Percentiles rank a stretch among this genome's conserved stretches.
phyloP scores from a whole-genome alignment of 2,797 vertebrate species.

The Anabas testudineus region DNA sequence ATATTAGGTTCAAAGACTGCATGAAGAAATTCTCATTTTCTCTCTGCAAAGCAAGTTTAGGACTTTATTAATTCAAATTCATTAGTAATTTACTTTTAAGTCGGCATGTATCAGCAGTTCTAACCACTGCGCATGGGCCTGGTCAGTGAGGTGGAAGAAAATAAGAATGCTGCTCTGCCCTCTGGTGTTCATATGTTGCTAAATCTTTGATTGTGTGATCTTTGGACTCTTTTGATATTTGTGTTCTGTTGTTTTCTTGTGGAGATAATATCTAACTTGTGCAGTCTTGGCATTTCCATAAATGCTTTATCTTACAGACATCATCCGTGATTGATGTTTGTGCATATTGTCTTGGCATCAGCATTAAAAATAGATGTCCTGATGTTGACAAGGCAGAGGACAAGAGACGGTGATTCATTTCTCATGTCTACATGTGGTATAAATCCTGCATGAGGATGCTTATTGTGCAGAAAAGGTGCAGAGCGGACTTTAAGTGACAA shows the following conservation, averaged over 20 bases:
- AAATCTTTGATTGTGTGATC: no score
- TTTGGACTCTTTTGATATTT: no score
- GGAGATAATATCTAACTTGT: background rate
- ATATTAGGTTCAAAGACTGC: no score
- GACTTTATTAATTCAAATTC: constrained; percentile 29
- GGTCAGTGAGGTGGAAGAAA: background rate
- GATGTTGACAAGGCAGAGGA: constrained; percentile 36
- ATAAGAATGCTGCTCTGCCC: constrained; percentile 52
- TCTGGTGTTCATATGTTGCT: constrained; percentile 46
- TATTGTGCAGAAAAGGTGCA: constrained; percentile 26
- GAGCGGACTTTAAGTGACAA: constrained; percentile 14
- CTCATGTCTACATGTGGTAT: constrained; percentile 34
- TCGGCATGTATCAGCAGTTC: background rate
- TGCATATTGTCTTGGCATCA: constrained; percentile 34
- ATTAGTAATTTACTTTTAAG: constrained; percentile 14
- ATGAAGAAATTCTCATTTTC: constrained; percentile 30
- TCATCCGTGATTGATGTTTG: constrained; percentile 45
- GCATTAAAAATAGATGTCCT: constrained; percentile 59
- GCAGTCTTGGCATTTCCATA: background rate
- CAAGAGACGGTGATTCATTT: constrained; percentile 45
- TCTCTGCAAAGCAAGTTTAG: constrained; percentile 15
- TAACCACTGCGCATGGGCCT: background rate
- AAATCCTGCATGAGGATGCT: constrained; percentile 54
- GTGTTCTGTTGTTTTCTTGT: background rate
- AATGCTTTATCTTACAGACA: constrained; percentile 6